phyloP scores from a whole-genome alignment of 1,140 invertebrate species.

The Heliconius melpomene region DNA sequence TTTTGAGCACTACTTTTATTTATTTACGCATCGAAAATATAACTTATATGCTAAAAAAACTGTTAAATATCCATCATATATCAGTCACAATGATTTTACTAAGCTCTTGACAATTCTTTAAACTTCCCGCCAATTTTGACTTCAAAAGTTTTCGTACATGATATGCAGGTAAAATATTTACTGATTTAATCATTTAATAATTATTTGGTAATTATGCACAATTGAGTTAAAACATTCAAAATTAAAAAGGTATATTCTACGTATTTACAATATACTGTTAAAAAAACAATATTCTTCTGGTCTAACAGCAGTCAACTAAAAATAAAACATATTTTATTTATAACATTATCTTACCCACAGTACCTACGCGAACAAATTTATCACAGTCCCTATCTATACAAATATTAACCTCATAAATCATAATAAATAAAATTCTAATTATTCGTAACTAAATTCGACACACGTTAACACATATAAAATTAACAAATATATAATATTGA shows the following conservation, averaged over 20 bases:
- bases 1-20: background rate
- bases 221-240: background rate
- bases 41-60: background rate
- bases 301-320: background rate
- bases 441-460: background rate
- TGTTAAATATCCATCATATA: too few relatives aligned
- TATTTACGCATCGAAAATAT: background rate
- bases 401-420: background rate
- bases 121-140: too few relatives aligned
- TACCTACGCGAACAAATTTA: background rate
- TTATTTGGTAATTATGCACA: too few relatives aligned
- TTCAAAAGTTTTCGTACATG: too few relatives aligned
- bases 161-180: too few relatives aligned
- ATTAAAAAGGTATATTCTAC: background rate
- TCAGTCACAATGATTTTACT: too few relatives aligned
- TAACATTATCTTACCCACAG: background rate
- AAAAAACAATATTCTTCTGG: background rate
- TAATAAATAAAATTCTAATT: slow-evolving; percentile 5
- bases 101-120: too few relatives aligned
- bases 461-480: background rate
- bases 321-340: background rate
- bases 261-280: background rate
- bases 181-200: too few relatives aligned
- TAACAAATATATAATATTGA: background rate
- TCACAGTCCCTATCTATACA: slow-evolving; percentile 15